These are phyloP conservation scores for Meta bourneti DNA, from an alignment of 2,888 invertebrate species.

Conservation along the genomic window DNA sequence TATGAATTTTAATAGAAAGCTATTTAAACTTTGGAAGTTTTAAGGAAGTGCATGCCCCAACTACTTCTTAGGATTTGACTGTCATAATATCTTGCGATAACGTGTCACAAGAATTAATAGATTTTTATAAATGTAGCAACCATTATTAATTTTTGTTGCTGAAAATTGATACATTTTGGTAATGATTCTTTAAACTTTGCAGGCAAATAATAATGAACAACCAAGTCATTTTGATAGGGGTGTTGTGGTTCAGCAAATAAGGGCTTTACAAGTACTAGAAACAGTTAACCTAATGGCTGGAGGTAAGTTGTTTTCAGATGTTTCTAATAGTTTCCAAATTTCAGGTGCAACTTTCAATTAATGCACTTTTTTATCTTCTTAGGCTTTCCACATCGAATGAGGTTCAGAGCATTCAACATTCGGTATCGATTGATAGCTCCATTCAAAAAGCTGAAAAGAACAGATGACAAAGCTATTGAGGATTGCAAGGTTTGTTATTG, in stretches of 20 bases:
- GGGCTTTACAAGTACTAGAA: slow-evolving; percentile 94
- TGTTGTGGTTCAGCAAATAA: slow-evolving; percentile 91
- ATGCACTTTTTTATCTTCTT: slow-evolving; percentile 14
- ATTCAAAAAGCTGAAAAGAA: slow-evolving; percentile 83
- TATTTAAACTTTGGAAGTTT: too few relatives aligned
- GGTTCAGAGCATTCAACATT: slow-evolving; percentile 93
- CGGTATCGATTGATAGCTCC: slow-evolving; percentile 92
- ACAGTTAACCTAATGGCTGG: slow-evolving; percentile 97
- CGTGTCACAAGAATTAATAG: too few relatives aligned
- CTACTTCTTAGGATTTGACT: too few relatives aligned
- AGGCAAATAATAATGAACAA: slow-evolving; percentile 90
- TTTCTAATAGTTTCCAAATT: not conserved
- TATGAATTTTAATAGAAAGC: too few relatives aligned
- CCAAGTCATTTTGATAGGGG: slow-evolving; percentile 91
- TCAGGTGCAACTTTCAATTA: not conserved
- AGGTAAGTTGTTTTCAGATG: slow-evolving; percentile 82
- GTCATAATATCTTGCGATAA: too few relatives aligned
- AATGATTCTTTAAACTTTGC: slow-evolving; percentile 8
- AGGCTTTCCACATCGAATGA: slow-evolving; percentile 95
- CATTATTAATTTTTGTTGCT: too few relatives aligned
- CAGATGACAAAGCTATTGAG: slow-evolving; percentile 83
- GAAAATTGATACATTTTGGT: too few relatives aligned
- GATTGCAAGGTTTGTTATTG: slow-evolving; percentile 83
- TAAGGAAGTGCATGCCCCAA: too few relatives aligned
- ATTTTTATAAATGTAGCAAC: too few relatives aligned